phyloP scores from a whole-genome alignment of 2,113 vertebrate genomes.

The Myxocyprinus asiaticus region DNA sequence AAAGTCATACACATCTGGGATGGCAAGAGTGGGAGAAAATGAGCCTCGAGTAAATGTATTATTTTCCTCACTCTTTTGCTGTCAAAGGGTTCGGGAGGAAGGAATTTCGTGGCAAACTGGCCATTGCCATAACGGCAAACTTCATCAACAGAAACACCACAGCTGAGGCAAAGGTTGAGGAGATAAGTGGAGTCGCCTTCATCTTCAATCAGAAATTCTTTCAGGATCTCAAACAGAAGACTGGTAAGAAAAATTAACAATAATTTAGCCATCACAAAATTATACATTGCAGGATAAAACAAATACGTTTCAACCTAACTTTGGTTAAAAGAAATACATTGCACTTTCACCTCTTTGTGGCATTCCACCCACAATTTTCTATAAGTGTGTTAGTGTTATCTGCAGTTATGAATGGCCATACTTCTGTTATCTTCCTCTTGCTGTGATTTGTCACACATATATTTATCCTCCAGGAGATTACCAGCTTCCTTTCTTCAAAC shows the following conservation, averaged over 20 bases:
- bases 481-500: constrained; percentile 5
- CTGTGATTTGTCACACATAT: constrained; percentile 7
- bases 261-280: background rate
- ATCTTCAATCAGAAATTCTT: constrained; percentile 99
- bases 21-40: too few species aligned
- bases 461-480: constrained; percentile 13
- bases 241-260: constrained; percentile 72
- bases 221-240: constrained; percentile 93
- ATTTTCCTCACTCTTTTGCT: background rate
- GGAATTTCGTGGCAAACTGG: constrained; percentile 95
- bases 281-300: background rate
- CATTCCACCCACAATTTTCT: too few species aligned
- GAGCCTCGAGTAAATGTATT: too few species aligned
- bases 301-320: background rate
- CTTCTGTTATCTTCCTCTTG: constrained; percentile 12
- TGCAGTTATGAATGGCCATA: constrained; percentile 5
- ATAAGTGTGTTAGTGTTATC: background rate
- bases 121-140: constrained; percentile 98
- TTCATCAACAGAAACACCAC: constrained; percentile 97
- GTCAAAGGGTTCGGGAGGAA: constrained; percentile 90
- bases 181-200: constrained; percentile 97
- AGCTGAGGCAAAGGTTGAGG: constrained; percentile 95
- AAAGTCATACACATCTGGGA: too few species aligned
- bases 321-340: too few species aligned
- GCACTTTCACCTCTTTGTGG: background rate